Conservation (phyloP, 2,888 invertebrate species). For the Polydrusus pterygomalis region DNA sequence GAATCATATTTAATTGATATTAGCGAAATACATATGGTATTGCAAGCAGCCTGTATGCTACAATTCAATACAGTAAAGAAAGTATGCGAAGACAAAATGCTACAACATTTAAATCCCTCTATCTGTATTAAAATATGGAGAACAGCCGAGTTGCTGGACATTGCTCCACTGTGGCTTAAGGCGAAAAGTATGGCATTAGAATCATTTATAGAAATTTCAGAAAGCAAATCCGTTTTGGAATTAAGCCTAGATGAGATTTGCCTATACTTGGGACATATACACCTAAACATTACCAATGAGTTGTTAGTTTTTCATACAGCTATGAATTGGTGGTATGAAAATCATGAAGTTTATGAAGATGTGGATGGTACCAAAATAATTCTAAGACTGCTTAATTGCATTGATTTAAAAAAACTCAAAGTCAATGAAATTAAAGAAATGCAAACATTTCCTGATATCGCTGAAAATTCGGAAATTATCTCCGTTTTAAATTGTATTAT, state of each 20-base stretch:
- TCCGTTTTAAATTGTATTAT: constrained; percentile 62
- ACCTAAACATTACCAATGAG: constrained; percentile 65
- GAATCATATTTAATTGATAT: constrained; percentile 61
- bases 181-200: constrained; percentile 67
- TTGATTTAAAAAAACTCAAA: constrained; percentile 64
- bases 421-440: constrained; percentile 64
- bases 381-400: constrained; percentile 64
- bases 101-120: constrained; percentile 59
- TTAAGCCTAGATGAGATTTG: constrained; percentile 66
- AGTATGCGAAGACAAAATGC: constrained; percentile 62
- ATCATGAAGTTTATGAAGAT: constrained; percentile 54
- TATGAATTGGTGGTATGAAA: constrained; percentile 69
- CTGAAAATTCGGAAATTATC: constrained; percentile 58
- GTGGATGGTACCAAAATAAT: constrained; percentile 56
- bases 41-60: constrained; percentile 70
- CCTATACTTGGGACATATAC: constrained; percentile 67
- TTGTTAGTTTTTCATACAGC: constrained; percentile 67
- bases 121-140: constrained; percentile 68
- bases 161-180: constrained; percentile 65
- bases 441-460: constrained; percentile 63
- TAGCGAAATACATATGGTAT: constrained; percentile 65
- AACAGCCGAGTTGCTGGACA: constrained; percentile 63
- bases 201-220: constrained; percentile 65
- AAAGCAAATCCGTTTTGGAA: constrained; percentile 62
- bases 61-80: constrained; percentile 68